Evolutionary conservation across 1,140 invertebrate genomes (phyloP).

Genomic region (Pseudomyrmex dendroicus): DNA sequence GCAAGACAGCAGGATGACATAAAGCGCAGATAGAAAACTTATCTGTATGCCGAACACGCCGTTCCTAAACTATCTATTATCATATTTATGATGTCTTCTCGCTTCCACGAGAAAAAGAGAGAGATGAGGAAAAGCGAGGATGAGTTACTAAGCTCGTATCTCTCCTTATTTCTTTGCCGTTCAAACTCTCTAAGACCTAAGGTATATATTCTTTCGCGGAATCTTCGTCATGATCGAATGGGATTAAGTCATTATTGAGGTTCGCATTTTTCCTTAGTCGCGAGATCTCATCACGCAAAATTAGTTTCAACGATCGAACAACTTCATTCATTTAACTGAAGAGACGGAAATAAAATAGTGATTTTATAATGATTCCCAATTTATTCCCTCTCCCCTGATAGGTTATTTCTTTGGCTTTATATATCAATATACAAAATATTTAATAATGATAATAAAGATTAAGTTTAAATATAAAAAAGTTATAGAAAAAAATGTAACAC

Average conservation of each 20-base stretch:
- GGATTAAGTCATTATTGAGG: slow-evolving; percentile 47
- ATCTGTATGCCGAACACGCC: slow-evolving; percentile 68
- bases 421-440: neutral
- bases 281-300: slow-evolving; percentile 16
- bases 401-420: neutral
- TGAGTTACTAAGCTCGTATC: neutral
- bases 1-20: slow-evolving; percentile 16
- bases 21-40: slow-evolving; percentile 42
- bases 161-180: neutral
- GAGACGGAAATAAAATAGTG: neutral
- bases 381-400: neutral
- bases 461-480: no score
- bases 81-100: slow-evolving; percentile 71
- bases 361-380: slow-evolving; percentile 3
- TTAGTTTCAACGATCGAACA: slow-evolving; percentile 20
- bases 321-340: neutral
- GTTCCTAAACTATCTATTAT: slow-evolving; percentile 70
- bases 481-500: no score
- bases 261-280: slow-evolving; percentile 11
- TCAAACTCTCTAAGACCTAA: slow-evolving; percentile 27
- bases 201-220: slow-evolving; percentile 15
- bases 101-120: slow-evolving; percentile 37
- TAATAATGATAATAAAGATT: no score
- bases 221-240: slow-evolving; percentile 39
- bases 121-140: neutral